Evolutionary conservation across 2,113 vertebrate genomes (phyloP), one percentile per base, ranked within the genome.

Genomic region (Pristiophorus japonicus): DNA sequence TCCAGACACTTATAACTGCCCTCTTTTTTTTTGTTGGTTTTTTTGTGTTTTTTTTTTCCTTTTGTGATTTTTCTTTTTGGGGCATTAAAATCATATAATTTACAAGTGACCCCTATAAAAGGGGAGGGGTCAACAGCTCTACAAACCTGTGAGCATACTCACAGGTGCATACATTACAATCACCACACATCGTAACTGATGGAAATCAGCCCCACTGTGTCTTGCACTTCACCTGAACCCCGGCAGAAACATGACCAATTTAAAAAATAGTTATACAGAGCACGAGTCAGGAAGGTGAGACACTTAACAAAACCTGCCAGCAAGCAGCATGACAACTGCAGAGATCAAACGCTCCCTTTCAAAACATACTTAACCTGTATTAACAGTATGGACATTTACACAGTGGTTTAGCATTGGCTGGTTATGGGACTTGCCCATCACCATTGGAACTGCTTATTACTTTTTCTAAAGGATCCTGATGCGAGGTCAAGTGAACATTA

Each of bases 401-500:
- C 47, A 0, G 34, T 63, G 34, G n/a, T 18, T 62, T 63, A 63
- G 5, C 14, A 92, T 59, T 92, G 88, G 59, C 38, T 45, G 88
- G 63, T 92, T 63, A 92, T 22, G n/a, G n/a, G n/a, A n/a, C n/a
- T n/a, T n/a, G n/a, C n/a, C n/a, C n/a, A n/a, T n/a, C n/a, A 63
- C 16, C 14, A 92, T 59, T 92, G 88, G 59, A 38, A 63, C 38
- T 45, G 88, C 65, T 92, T 63, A 92, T 22, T 92, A 34, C n/a
- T 38, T 63, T 92, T 92, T 3, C 88, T 10, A 62, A n/a, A n/a
- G 0, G 14, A 62, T 59, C 87, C n/a, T 91, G 88, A 38, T 14
- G 88, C 18, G 88, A 92, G 88, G 88, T 92, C 88, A 92, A 92
- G 88, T 92, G 59, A 38, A 63, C 88, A 38, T 63, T 63, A 38